Conservation (phyloP, 2,797 vertebrate species). For the Gorsachius magnificus region DNA sequence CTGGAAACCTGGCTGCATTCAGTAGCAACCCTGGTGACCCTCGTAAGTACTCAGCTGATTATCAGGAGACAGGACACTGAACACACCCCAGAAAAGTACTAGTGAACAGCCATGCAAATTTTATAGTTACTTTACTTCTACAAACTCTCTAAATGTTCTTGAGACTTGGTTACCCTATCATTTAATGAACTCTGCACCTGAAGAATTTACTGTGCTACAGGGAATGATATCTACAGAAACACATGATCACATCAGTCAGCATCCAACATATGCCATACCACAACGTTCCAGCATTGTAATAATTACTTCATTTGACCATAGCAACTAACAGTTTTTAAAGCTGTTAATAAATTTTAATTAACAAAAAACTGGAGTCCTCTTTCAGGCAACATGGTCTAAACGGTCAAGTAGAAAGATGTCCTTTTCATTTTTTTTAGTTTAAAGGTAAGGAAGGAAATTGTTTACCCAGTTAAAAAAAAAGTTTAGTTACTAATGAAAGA, state of each 20-base stretch:
- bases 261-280: not conserved
- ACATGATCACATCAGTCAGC: conserved; percentile 20
- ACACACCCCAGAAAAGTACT: not conserved
- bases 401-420: conserved; percentile 5
- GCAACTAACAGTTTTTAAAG: conserved; percentile 15
- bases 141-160: not conserved
- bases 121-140: not conserved
- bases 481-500: not conserved
- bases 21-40: not conserved
- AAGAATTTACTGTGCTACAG: not conserved
- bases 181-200: not conserved
- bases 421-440: not conserved
- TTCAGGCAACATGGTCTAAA: not conserved
- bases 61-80: not conserved
- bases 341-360: conserved; percentile 59
- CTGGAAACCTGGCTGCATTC: not conserved
- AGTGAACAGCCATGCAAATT: not conserved
- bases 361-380: conserved; percentile 30
- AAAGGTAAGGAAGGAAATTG: conserved; percentile 7
- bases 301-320: conserved; percentile 45
- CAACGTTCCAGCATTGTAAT: conserved; percentile 12
- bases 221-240: not conserved
- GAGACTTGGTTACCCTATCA: not conserved
- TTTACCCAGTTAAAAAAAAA: not conserved
- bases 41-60: not conserved